Evolutionary conservation across 2,113 vertebrate species (phyloP), one percentile per base, ranked within the genome.

Genomic region (Lipophrys pholis): DNA sequence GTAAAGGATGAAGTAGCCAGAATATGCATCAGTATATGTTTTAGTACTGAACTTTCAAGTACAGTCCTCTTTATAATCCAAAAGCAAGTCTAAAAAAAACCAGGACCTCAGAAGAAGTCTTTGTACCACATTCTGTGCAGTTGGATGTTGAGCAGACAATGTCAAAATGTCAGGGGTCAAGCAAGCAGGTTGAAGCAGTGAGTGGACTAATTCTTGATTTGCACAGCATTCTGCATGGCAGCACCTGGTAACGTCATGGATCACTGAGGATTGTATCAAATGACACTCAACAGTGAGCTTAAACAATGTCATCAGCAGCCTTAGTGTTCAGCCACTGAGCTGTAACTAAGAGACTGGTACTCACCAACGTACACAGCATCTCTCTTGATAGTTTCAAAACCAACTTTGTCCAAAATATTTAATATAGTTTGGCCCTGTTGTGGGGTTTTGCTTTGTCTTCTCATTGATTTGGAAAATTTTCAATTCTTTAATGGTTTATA

Each of bases 171-270:
- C 84, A 84, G 40, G 14, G 74, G 81, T 89, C 79, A 81, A 67
- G 62, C 51, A 50, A 60, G 71, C 63, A 49, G 59, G 73, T 60
- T 62, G 76, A 76, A 61, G 53, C 78, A 82, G 51, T 55, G 67
- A 68, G 48, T 68, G 42, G 63, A 73, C 54, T 62, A 76, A 84
- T 82, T 75, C 65, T 58, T 81, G 73, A 78, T 76, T 48, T 81
- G 82, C 73, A 49, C 65, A 51, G 16, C 12, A 12, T 85, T 89
- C 88, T 88, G 87, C 77, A 77, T 83, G 78, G 77, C 46, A 73
- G 85, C 87, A 70, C 52, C 81, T 77, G 65, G 75, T 85, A 51
- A 81, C 78, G 62, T 80, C 78, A 90, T 58, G 84, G 89, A 89
- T 93, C 82, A 91, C 81, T 82, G 87, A 82, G 54, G 52, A 86